phyloP scores from a whole-genome alignment of 2,113 vertebrate genomes.

The Corapipo altera region DNA sequence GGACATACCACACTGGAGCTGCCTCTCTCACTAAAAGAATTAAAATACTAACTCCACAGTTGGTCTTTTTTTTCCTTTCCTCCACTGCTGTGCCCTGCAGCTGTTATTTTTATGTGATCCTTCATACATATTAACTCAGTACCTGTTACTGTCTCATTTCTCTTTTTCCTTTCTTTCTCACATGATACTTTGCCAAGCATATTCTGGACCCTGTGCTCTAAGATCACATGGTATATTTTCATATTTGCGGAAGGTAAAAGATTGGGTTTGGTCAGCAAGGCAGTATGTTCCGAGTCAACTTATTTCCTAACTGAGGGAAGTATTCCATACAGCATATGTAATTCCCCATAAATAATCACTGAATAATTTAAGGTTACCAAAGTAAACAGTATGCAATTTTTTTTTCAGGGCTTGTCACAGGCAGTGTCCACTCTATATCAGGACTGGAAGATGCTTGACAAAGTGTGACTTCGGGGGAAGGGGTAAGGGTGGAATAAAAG shows the following conservation, averaged over 20 bases:
- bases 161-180: neutral
- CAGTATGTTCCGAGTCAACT: neutral
- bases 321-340: neutral
- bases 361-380: neutral
- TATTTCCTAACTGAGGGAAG: neutral
- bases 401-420: neutral
- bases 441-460: neutral
- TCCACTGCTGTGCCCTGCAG: neutral
- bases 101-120: neutral
- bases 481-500: neutral
- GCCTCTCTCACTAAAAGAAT: conserved; percentile 31
- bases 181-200: neutral
- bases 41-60: conserved; percentile 44
- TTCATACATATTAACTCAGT: conserved; percentile 5
- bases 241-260: neutral
- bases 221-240: neutral
- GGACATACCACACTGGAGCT: neutral
- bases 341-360: neutral
- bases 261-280: neutral
- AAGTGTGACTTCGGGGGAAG: neutral
- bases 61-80: neutral
- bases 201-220: neutral
- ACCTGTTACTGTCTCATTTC: neutral
- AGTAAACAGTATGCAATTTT: neutral
- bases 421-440: neutral